Evolutionary conservation across 2,797 vertebrate genomes (phyloP), one percentile per base, ranked within the genome.

Genomic region (Chelon auratus): DNA sequence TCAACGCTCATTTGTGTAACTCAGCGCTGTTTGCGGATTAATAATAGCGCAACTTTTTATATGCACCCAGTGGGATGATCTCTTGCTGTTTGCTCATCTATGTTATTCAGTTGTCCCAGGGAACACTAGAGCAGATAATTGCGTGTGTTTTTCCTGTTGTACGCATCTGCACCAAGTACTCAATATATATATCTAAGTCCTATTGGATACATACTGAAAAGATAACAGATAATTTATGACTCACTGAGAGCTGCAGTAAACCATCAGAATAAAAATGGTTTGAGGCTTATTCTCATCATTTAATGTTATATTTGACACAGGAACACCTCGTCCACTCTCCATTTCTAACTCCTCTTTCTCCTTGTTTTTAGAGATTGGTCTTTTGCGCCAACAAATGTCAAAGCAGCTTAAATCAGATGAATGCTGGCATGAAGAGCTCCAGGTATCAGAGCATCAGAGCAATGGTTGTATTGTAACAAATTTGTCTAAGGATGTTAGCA

Each of bases 291-390:
- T 82, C 67, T 77, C 48, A 50, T 82, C 55, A 26, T 88, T 81
- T 72, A 45, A 86, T 30, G 15, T 62, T 79, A 18, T 37, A 56
- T 76, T 63, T 62, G 68, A 78, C 56, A 82, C 53, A 50, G 64
- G 47, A 8, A 77, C 48, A 78, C 50, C 54, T 64, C 17, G 62
- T 62, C 72, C 14, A 0, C 63, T 77, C 57, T 40, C 56, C 51
- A 26, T 48, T 26, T 75, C 79, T 87, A 81, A 85, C 67, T 88
- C 89, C 36, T 84, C 58, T 75, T 75, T 69, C 45, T 66, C 60
- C 63, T 72, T 63, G 45, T 12, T 73, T 36, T 42, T 56, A 70
- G 69, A 73, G 62, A 75, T 62, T 63, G 43, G 74, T 71, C 22
- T 70, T 79, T 52, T 17, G 15, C 73, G 77, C 70, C 63, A 79